Evolutionary conservation across 2,888 invertebrate genomes (phyloP), one percentile per base, ranked within the genome.

Genomic region (Scelioninae gen. 1): DNA sequence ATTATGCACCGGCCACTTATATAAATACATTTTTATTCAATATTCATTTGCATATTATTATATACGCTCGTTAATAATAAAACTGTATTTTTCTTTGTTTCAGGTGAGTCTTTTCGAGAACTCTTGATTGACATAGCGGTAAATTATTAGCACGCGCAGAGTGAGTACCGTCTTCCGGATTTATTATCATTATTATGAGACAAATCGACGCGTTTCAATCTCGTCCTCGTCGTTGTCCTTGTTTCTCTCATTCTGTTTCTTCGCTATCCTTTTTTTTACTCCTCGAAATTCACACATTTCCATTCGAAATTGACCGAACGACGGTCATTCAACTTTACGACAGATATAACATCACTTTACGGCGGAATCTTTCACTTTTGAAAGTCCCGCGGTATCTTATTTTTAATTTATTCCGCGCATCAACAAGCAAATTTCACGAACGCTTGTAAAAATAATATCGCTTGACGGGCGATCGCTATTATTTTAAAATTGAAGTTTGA

Each of bases 71-170:
- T 76, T 77, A 72, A 72, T 72, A 77, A 82, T 68, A 60, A 72
- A 76, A 69, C 40, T 72, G 55, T 60, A 38, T 62, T 51, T 72
- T 56, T 72, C 77, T 72, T 82, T 76, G 82, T 82, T 82, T 66
- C 82, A 82, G 82, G 82, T 82, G 66, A 82, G 82, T 82, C 68
- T 82, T 82, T 75, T 71, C 43, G 43, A 75, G 66, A 77, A 47
- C 47, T 47, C 76, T 60, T 77, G 66, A 71, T 77, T 75, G 76
- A 71, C 76, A 58, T 82, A 77, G 76, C 82, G 66, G 76, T 72
- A 77, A 82, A 82, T 82, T 65, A 76, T 76, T 66, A 72, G 29
- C 63, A 55, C 60, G 63, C 66, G 56, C 71, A 56, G 51, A 74
- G 81, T 81, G 76, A 82, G 82, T 82, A 72, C 53, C 47, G 45